These are phyloP conservation scores for Incurvaria masculella DNA, from an alignment of 2,888 invertebrate genomes.

Conservation along the genomic window DNA sequence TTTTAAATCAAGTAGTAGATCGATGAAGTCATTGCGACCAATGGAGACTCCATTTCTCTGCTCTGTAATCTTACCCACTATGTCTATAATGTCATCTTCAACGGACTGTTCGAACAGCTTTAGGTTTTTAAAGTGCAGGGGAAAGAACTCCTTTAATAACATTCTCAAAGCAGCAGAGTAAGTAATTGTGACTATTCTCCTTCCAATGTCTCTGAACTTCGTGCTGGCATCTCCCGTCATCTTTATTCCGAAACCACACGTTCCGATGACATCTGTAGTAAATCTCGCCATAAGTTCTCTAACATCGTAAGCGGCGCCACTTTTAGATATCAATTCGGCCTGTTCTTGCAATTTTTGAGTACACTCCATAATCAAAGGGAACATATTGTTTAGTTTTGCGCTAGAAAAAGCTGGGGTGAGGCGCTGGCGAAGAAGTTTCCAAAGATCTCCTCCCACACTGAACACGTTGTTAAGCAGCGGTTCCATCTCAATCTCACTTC, in stretches of 20 bases:
- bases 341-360: constrained; percentile 28
- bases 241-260: constrained; percentile 33
- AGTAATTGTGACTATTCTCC: no score
- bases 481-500: constrained; percentile 22
- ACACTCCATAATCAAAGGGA: constrained; percentile 33
- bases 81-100: no score
- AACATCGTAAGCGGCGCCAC: constrained; percentile 21
- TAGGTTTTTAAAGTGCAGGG: no score
- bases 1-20: no score
- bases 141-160: no score
- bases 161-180: no score
- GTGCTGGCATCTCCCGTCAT: no score
- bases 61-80: no score
- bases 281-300: constrained; percentile 31
- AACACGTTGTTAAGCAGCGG: constrained; percentile 29
- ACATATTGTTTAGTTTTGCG: constrained; percentile 37
- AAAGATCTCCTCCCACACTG: constrained; percentile 31
- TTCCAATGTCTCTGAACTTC: no score
- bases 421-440: constrained; percentile 34
- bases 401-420: constrained; percentile 38
- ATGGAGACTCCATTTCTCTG: no score
- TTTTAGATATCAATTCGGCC: constrained; percentile 12
- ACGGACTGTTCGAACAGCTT: no score
- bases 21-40: no score
- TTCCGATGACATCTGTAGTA: constrained; percentile 33